Base-by-base conservation (phyloP, 2,888 invertebrate species). In the Drosophila cognata region DNA sequence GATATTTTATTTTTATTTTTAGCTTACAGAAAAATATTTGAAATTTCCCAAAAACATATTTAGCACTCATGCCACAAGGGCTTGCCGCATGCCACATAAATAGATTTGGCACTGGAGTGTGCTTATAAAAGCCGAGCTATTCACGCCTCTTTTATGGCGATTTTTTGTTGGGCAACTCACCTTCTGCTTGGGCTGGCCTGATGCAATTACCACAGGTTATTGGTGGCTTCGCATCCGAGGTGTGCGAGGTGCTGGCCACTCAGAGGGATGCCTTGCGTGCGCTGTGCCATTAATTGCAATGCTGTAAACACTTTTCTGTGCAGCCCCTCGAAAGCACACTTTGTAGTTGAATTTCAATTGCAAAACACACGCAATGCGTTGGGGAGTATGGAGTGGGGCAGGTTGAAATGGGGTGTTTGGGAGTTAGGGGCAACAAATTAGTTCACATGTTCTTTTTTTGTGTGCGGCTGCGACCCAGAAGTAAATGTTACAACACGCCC, bases 321-420 rank as follows among this genome's bases (percentile, higher is more conserved):
- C 50, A 43, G 73, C 61, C 67, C 71, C 56, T 59, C 61, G 52
- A 52, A 33, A 51, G 50, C 61, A 69, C 67, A 77, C 75, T 73
- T 82, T 86, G 80, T 82, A 82, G 82, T 87, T 86, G 82, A 74
- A 76, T 76, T 90, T 84, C 87, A 90, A 87, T 88, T 87, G 87
- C 89, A 76, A 71, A 64, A 64, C 70, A 76, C 88, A 88, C 88
- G 88, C 86, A 86, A 46, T 46, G 46, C 74, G n/a, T 36, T 8
- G 10, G 28, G 43, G 28, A 41, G 13, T 18, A n/a, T 13, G 21
- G 48, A 43, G 46, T 51, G 35, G 16, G 25, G 8, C 18, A 10
- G 36, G 8, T 29, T 29, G 56, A 29, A 56, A 31, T 8, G 21
- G 38, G 35, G 59, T 11, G 18, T 43, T 50, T 56, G 38, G 58